Base-by-base conservation (phyloP, 2,888 invertebrate species). In the Andrena minutula region DNA sequence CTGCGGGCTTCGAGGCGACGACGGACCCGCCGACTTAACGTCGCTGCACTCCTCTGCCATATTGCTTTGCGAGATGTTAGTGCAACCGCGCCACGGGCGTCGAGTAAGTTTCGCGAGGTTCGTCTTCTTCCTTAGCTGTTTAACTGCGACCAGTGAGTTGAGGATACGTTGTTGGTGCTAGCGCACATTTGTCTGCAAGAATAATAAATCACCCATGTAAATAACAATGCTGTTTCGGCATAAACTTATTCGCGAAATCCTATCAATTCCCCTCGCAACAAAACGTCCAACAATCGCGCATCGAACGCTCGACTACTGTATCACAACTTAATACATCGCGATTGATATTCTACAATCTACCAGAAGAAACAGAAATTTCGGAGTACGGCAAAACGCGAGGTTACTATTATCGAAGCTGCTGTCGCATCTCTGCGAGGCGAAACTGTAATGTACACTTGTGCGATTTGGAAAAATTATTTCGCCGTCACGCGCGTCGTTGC, bases 31-130 rank as follows among this genome's bases (percentile, higher is more conserved):
- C 10, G 92, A 89, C 35, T 93, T 92, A 51, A 89, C 85, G 65
- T 93, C 93, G 61, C 72, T 89, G 81, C 89, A 91, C 77, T 93
- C 92, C 75, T 94, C 94, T 60, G 93, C 92, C 93, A 94, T 94
- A 71, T 79, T 81, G 63, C 16, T 16, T 5, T 53, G 47, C 35
- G 0, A 30, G 58, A 53, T 28, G 58, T 58, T 71, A 77, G 10
- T 20, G 32, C 60, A 78, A 75, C 30, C 49, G 58, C 73, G 41
- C 64, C 49, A 8, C 32, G 20, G 71, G 28, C 58, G 41, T 30
- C 53, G 65, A 63, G 63, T 51, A 70, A 73, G 35, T 35, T 82
- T 53, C 51, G 61, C 64, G 16, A n/a, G 30, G 30, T 60, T 51
- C 73, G 16, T 60, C 70, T 70, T 80, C 80, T 49, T 58, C 64